phyloP scores from a whole-genome alignment of 1,140 invertebrate species.

The Papilio xuthus region DNA sequence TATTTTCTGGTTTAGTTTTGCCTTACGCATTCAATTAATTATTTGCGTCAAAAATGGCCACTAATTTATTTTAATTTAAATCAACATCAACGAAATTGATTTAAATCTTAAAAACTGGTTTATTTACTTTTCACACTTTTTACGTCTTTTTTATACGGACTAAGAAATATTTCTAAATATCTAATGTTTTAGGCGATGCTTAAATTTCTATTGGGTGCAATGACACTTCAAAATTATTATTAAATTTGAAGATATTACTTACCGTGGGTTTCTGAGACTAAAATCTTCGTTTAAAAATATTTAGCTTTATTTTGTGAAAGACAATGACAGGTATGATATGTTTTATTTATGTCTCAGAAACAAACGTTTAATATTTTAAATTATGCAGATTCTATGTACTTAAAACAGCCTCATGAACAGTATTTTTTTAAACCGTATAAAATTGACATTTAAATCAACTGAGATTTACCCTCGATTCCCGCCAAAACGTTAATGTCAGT shows the following conservation, averaged over 20 bases:
- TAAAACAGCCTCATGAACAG: too few relatives aligned
- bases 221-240: neutral
- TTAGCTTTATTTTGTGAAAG: too few relatives aligned
- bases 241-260: too few relatives aligned
- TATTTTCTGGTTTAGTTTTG: neutral
- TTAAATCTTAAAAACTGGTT: neutral
- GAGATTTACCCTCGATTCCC: too few relatives aligned
- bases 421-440: too few relatives aligned
- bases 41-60: neutral
- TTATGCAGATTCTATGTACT: too few relatives aligned
- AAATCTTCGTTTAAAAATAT: too few relatives aligned
- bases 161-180: neutral
- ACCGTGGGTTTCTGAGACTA: too few relatives aligned
- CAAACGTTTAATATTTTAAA: too few relatives aligned
- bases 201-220: neutral
- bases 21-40: neutral
- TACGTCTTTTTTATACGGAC: neutral
- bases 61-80: neutral
- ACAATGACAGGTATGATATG: too few relatives aligned
- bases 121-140: neutral
- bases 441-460: too few relatives aligned
- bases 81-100: neutral
- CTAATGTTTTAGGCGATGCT: neutral
- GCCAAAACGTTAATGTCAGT: neutral
- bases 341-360: too few relatives aligned